Evolutionary conservation across 1,140 invertebrate species (phyloP).

Genomic region (Centruroides sculpturatus): DNA sequence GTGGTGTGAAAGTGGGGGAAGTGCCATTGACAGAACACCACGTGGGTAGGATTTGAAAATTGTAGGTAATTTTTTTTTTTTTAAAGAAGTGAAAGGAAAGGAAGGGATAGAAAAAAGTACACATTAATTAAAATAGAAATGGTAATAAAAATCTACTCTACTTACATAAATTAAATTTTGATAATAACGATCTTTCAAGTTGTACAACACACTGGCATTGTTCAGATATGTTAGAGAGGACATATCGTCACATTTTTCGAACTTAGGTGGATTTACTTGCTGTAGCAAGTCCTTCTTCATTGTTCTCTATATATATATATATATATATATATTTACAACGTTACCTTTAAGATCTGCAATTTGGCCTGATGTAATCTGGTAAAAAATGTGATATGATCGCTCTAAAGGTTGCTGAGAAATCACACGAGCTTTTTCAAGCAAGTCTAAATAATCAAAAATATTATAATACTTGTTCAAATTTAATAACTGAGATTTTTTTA

Average conservation of each 20-base stretch:
- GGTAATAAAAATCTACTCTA: slow-evolving; percentile 23
- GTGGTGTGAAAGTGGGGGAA: no score
- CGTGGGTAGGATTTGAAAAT: no score
- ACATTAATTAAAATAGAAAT: no score
- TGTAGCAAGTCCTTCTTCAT: slow-evolving; percentile 94
- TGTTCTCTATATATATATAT: slow-evolving; percentile 53
- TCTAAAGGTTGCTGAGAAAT: slow-evolving; percentile 96
- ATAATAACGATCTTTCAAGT: slow-evolving; percentile 95
- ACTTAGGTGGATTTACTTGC: slow-evolving; percentile 99
- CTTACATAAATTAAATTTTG: slow-evolving; percentile 98
- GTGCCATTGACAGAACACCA: no score
- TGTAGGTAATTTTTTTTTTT: no score
- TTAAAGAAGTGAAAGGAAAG: no score
- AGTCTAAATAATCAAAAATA: slow-evolving; percentile 46
- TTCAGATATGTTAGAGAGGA: slow-evolving; percentile 99
- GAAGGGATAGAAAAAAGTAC: no score
- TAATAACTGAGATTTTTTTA: no score
- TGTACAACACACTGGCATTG: slow-evolving; percentile 97
- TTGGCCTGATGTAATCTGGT: slow-evolving; percentile 95
- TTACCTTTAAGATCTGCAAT: slow-evolving; percentile 76
- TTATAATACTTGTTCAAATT: no score
- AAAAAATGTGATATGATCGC: slow-evolving; percentile 99
- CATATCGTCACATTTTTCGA: slow-evolving; percentile 99
- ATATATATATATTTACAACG: slow-evolving; percentile 6
- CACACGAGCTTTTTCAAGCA: slow-evolving; percentile 99